Percentiles rank a stretch among this genome's conserved stretches.
Evolutionary conservation across 2,888 invertebrate species (phyloP).

Genomic region (Trissoscelio sp.): DNA sequence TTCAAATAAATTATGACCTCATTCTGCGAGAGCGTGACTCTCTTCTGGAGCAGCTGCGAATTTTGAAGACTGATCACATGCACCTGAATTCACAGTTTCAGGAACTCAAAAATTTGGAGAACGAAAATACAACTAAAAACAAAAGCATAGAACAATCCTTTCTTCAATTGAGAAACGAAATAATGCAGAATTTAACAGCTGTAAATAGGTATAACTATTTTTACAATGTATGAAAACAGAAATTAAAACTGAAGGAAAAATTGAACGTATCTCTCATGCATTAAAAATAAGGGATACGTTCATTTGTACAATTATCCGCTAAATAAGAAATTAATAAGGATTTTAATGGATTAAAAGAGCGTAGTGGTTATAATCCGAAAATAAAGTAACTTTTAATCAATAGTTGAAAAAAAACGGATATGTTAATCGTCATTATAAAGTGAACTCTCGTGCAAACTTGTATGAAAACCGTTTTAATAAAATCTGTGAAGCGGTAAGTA

Average conservation of each 20-base stretch:
- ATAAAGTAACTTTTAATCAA: slow-evolving; percentile 51
- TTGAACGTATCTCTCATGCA: too few relatives aligned
- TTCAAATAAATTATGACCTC: slow-evolving; percentile 73
- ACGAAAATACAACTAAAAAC: slow-evolving; percentile 59
- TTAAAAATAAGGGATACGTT: too few relatives aligned
- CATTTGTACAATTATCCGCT: background rate
- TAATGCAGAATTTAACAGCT: slow-evolving; percentile 58
- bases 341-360: slow-evolving; percentile 1
- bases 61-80: slow-evolving; percentile 73
- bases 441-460: slow-evolving; percentile 42
- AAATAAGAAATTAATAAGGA: too few relatives aligned
- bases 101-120: slow-evolving; percentile 67
- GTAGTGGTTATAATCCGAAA: slow-evolving; percentile 40
- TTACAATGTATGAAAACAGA: background rate
- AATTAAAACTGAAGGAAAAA: too few relatives aligned
- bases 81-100: slow-evolving; percentile 73
- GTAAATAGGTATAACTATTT: slow-evolving; percentile 64
- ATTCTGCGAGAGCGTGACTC: slow-evolving; percentile 74
- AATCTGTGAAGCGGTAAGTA: slow-evolving; percentile 1
- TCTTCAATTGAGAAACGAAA: slow-evolving; percentile 68
- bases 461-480: slow-evolving; percentile 48
- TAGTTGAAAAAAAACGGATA: slow-evolving; percentile 34
- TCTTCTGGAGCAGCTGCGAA: slow-evolving; percentile 73
- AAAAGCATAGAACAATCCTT: slow-evolving; percentile 72
- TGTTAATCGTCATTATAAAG: slow-evolving; percentile 38